Base-by-base conservation (phyloP, 2,797 vertebrate species). In the Sebastes matsubarae region DNA sequence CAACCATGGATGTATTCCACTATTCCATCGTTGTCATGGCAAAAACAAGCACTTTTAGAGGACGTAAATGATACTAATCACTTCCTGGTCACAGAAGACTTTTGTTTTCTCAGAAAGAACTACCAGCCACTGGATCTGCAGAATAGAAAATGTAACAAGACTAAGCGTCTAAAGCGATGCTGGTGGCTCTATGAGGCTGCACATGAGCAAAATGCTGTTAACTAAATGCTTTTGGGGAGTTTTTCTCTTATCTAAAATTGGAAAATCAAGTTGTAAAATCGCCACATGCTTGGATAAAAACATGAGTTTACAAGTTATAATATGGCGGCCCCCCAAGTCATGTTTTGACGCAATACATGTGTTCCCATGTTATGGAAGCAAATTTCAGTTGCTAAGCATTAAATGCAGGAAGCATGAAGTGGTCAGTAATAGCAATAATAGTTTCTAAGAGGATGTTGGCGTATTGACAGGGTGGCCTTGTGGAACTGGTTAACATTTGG, bases 401-500 rank as follows among this genome's bases (percentile, higher is more conserved):
- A 60, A 63, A 59, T 27, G n/a, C 7, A 30, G 25, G 5, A 6
- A 12, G 38, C 50, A 29, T 36, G 34, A 57, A 38, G 20, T 64
- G 13, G 36, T 46, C 25, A 57, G 34, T 11, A 14, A 50, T 1
- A 54, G 25, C 16, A 58, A 8, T n/a, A 30, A 59, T 30, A 58
- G 4, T 2, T 27, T 34, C 11, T 22, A 1, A 42, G 36, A 52
- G 22, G 38, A 38, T 20, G 32, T 59, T 71, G 73, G 77, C 36
- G 0, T 6, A 11, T 29, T 12, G 50, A 75, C 70, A 80, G 57
- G 34, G 16, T 1, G 75, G 42, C 9, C 30, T 58, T 74, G 50
- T 82, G 82, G 79, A 73, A 67, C 8, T 58, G 59, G 24, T 84
- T 79, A 84, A 60, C 8, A 25, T 46, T 59, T 54, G 64, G 27